These are phyloP conservation scores for Ctenosaura bakeri DNA, from an alignment of 2,797 vertebrate species.

Conservation along the genomic window DNA sequence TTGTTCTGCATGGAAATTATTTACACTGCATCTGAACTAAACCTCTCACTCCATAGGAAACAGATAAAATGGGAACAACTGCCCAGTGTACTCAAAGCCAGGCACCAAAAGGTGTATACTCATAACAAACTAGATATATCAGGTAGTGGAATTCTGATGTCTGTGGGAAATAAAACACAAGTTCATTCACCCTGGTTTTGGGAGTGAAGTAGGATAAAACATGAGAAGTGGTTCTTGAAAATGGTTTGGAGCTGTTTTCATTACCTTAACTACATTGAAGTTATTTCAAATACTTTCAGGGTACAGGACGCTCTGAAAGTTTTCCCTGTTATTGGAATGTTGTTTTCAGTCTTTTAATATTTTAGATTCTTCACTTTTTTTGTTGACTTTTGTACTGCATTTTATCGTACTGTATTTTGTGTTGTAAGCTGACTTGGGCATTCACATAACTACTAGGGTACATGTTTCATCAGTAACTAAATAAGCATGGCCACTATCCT, in stretches of 20 bases:
- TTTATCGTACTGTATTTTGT: not conserved
- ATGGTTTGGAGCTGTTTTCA: not conserved
- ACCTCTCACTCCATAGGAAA: not conserved
- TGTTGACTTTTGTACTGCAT: not conserved
- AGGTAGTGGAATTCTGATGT: not conserved
- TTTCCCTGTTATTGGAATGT: not conserved
- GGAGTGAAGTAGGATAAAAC: not conserved
- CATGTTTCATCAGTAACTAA: conserved; percentile 3
- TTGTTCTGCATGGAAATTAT: not conserved
- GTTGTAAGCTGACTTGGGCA: not conserved
- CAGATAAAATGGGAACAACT: not conserved
- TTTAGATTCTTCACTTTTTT: not conserved
- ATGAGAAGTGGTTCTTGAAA: not conserved
- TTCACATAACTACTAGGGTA: not conserved
- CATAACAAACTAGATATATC: not conserved
- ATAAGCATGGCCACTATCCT: not conserved
- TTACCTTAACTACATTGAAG: not conserved
- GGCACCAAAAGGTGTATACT: not conserved
- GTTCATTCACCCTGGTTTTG: not conserved
- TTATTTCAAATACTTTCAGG: not conserved
- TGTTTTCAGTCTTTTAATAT: conserved; percentile 3
- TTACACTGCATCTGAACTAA: not conserved
- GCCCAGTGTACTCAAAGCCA: too few species aligned
- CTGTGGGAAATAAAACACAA: not conserved
- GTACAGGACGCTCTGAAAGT: not conserved